phyloP scores from a whole-genome alignment of 2,797 vertebrate genomes.

The Podarcis lilfordi region DNA sequence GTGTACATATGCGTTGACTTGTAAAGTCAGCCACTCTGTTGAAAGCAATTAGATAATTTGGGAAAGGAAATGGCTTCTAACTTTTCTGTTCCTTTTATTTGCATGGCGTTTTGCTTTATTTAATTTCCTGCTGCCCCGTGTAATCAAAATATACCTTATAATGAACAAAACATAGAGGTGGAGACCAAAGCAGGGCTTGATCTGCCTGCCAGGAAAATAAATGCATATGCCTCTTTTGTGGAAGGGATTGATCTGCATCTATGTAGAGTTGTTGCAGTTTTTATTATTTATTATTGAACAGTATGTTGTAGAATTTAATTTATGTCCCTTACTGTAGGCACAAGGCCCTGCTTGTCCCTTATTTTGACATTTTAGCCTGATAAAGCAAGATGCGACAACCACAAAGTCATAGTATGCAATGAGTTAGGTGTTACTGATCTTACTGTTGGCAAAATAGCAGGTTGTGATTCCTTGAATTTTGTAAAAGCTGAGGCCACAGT shows the following conservation, averaged over 20 bases:
- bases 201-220: neutral
- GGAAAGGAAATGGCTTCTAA: neutral
- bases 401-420: neutral
- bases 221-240: neutral
- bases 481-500: rapidly evolving
- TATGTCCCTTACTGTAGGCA: neutral
- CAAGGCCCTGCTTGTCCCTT: neutral
- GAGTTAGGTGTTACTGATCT: neutral
- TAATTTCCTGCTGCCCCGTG: neutral
- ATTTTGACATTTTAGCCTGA: neutral
- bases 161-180: neutral
- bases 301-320: neutral
- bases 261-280: neutral
- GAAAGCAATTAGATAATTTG: neutral
- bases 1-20: neutral
- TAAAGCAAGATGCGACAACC: neutral
- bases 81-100: neutral
- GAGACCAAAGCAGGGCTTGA: neutral
- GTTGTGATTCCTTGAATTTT: neutral
- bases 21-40: neutral
- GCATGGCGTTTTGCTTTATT: neutral
- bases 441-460: neutral
- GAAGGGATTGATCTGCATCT: neutral
- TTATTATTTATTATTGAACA: neutral
- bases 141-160: neutral